A percentile compares a stretch with the other conserved stretches of the same genome.
Conservation (phyloP, 2,888 invertebrate species). For the Lepidocyrtoides sp. region DNA sequence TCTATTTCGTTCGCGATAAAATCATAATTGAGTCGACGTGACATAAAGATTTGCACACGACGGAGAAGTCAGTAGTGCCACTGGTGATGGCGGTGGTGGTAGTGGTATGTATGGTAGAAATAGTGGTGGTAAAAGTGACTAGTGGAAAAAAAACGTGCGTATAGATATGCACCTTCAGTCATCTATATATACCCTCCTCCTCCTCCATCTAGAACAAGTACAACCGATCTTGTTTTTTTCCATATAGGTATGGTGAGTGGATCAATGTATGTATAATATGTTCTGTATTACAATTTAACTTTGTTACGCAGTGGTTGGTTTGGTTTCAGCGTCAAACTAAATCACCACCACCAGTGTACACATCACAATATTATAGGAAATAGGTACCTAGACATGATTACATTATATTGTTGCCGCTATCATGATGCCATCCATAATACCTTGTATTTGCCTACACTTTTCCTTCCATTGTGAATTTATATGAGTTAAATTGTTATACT, state of each 20-base stretch:
- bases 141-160: conserved; percentile 5
- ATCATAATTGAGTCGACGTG: conserved; percentile 86
- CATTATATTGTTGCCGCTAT: conserved; percentile 26
- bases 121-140: conserved; percentile 26
- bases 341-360: conserved; percentile 31
- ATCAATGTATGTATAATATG: background rate
- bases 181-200: conserved; percentile 16
- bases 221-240: too few species aligned
- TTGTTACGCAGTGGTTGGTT: conserved; percentile 41
- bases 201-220: too few species aligned
- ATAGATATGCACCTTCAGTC: background rate
- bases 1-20: conserved; percentile 85
- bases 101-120: too few species aligned
- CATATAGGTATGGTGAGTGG: too few species aligned
- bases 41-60: conserved; percentile 86
- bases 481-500: conserved; percentile 3
- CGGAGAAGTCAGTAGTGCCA: conserved; percentile 72
- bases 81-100: conserved; percentile 28
- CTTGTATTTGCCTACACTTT: background rate
- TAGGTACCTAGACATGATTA: background rate
- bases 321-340: conserved; percentile 34
- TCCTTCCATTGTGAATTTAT: conserved; percentile 28
- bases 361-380: conserved; percentile 2
- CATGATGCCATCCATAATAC: conserved; percentile 18
- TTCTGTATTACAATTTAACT: conserved; percentile 29